Percentiles rank a stretch among this genome's conserved stretches.
phyloP scores from a whole-genome alignment of 2,888 invertebrate species.

The Dryobota labecula region DNA sequence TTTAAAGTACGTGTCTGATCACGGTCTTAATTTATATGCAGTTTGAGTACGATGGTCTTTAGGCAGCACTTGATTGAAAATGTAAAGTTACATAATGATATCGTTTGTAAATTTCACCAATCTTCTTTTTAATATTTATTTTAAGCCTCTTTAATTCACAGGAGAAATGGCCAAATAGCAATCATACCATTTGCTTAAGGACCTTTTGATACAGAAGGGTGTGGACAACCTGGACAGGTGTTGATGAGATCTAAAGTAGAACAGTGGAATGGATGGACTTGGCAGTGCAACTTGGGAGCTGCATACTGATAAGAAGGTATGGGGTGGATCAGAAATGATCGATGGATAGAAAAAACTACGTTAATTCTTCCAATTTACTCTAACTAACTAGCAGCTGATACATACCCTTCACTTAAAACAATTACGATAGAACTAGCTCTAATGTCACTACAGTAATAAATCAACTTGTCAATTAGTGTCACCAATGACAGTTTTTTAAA shows the following conservation, averaged over 20 bases:
- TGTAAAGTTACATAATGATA: not conserved
- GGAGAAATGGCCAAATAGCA: not conserved
- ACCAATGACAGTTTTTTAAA: slow-evolving; percentile 57
- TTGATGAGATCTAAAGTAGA: slow-evolving; percentile 2
- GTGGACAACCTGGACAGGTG: slow-evolving; percentile 18
- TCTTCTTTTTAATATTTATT: not conserved
- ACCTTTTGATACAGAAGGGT: too few relatives aligned
- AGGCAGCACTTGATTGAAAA: slow-evolving; percentile 21
- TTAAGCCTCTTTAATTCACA: not conserved
- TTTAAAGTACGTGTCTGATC: slow-evolving; percentile 23
- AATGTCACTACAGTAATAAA: slow-evolving; percentile 58
- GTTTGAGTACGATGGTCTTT: slow-evolving; percentile 14
- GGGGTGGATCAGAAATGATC: slow-evolving; percentile 42
- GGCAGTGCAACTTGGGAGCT: slow-evolving; percentile 14
- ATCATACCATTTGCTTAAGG: too few relatives aligned
- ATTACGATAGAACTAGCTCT: slow-evolving; percentile 40
- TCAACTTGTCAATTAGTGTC: slow-evolving; percentile 68
- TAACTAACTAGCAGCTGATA: slow-evolving; percentile 50
- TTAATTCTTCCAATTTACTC: slow-evolving; percentile 23
- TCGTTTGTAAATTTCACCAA: not conserved
- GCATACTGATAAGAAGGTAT: slow-evolving; percentile 16
- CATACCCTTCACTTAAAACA: slow-evolving; percentile 35
- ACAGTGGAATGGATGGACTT: not conserved
- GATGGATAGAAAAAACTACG: slow-evolving; percentile 31
- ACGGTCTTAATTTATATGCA: slow-evolving; percentile 37